Base-by-base conservation (phyloP, 1,140 invertebrate species). In the Zaprionus ornatus region DNA sequence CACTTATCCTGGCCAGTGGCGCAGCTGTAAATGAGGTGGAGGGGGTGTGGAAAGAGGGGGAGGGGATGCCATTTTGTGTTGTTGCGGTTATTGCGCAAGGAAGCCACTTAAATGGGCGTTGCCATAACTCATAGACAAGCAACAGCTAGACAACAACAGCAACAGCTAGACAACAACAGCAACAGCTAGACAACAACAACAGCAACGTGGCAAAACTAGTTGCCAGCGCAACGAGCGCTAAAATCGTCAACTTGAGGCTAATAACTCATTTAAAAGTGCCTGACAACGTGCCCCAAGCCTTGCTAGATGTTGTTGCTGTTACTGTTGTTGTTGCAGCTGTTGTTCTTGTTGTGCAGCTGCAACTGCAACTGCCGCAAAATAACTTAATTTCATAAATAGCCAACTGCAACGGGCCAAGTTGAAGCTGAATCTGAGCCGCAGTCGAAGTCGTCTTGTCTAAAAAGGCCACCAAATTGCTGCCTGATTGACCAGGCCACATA, bases 341-440 rank as follows among this genome's bases (percentile, higher is more conserved):
- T 50, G 74, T 48, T 23, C 62, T 45, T 60, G 82, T 60, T 63
- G 83, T 74, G 74, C 62, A 60, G 54, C 65, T 45, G 35, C 29
- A 32, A 32, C 29, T 62, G 71, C 64, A 42, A 66, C 45, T 60
- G 85, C 84, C 78, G 90, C 83, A 88, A 91, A 91, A 91, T 91
- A 91, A 91, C 90, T 91, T 91, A 85, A 91, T 91, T 91, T 91
- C 80, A 91, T 88, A 91, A 91, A 91, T 91, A 90, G 90, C 77
- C 82, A 91, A 63, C 69, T 50, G 42, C 67, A 76, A 79, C 70
- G 65, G 62, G 37, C 52, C 42, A 27, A 65, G 45, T 29, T n/a
- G n/a, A 27, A 65, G 35, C 21, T 23, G n/a, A n/a, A 63, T 27
- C 19, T 35, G 21, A 17, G 32, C 15, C 25, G 17, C 64, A 42